Evolutionary conservation across 2,113 vertebrate genomes (phyloP).

Genomic region (Tragelaphus scriptus): DNA sequence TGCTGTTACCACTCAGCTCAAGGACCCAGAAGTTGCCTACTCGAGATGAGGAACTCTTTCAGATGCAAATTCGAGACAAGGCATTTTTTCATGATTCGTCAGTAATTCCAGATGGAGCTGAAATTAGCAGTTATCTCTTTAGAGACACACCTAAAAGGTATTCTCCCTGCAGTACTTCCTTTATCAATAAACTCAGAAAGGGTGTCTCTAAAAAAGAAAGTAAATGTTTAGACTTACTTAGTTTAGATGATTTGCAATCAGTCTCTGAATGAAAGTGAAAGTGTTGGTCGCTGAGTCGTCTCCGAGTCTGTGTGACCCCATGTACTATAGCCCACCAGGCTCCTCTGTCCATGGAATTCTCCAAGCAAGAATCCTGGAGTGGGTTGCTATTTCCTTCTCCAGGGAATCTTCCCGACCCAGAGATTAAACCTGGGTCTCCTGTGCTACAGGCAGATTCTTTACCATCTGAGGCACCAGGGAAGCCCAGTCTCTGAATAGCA

Average conservation of each 20-base stretch:
- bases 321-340: not conserved
- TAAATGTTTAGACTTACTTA: not conserved
- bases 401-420: not conserved
- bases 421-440: not conserved
- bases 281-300: not conserved
- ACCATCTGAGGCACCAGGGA: not conserved
- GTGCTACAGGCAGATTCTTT: not conserved
- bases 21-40: conserved; percentile 94
- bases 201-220: not conserved
- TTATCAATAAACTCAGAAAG: not conserved
- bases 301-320: not conserved
- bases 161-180: not conserved
- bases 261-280: not conserved
- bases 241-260: not conserved
- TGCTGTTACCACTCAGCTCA: conserved; percentile 79
- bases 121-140: conserved; percentile 97
- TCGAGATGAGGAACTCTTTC: conserved; percentile 96
- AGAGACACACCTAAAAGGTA: conserved; percentile 97
- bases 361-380: not conserved
- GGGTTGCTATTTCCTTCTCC: not conserved
- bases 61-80: conserved; percentile 97
- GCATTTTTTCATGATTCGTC: conserved; percentile 92
- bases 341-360: not conserved
- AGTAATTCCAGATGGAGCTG: conserved; percentile 94
- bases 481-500: not conserved